Conservation (phyloP, 2,113 vertebrate genomes). For the Trachemys scripta region DNA sequence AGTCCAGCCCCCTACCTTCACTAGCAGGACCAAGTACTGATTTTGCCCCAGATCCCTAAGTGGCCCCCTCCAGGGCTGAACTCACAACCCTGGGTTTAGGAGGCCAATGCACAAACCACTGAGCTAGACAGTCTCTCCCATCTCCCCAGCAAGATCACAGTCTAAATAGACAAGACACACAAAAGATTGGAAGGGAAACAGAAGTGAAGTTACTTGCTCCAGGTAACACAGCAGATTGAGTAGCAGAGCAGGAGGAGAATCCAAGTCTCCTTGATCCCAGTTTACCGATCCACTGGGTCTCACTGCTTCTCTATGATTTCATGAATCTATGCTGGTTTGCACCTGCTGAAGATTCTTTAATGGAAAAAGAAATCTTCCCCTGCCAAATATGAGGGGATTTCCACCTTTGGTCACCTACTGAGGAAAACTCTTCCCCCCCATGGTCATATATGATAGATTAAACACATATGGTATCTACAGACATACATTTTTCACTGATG, state of each 20-base stretch:
- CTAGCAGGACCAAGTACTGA: too few species aligned
- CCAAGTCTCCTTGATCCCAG: not conserved
- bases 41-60: too few species aligned
- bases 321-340: not conserved
- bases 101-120: too few species aligned
- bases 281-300: not conserved
- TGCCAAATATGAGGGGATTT: not conserved
- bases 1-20: too few species aligned
- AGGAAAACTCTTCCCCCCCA: not conserved
- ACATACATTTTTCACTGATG: rapidly evolving
- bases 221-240: not conserved
- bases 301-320: not conserved
- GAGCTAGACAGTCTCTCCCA: not conserved
- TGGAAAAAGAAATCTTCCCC: not conserved
- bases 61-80: too few species aligned
- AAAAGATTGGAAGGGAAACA: not conserved
- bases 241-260: not conserved
- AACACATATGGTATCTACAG: not conserved
- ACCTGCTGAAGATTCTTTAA: not conserved
- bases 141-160: not conserved
- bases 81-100: too few species aligned
- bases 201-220: not conserved
- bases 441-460: not conserved
- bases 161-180: not conserved
- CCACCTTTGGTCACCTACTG: not conserved